Base-by-base conservation (phyloP, 2,797 vertebrate species). In the Geotrypetes seraphini region DNA sequence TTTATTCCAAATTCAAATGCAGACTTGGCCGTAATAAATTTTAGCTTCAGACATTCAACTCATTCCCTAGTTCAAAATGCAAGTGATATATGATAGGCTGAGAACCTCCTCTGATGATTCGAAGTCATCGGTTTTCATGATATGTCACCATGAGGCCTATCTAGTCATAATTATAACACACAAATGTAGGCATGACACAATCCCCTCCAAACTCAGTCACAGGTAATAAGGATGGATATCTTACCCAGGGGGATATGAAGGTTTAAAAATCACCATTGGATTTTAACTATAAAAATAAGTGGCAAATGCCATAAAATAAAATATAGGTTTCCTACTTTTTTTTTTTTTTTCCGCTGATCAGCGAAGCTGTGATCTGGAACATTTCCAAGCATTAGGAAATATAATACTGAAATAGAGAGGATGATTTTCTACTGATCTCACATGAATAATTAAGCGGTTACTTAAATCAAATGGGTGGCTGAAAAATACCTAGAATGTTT, bases 11-110 rank as follows among this genome's bases (percentile, higher is more conserved):
- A 78, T 83, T 77, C 75, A 57, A 79, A 75, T 63, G 72, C 62
- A 59, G 73, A 66, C 69, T 63, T 52, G 69, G 69, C 81, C 65
- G 67, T 69, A 71, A 54, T 56, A 70, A 79, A 82, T 60, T 82
- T 69, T 73, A 66, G 70, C 64, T 54, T 5, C 18, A 69, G 77
- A 73, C 40, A 16, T 71, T 78, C 71, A 41, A 71, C 66, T 79
- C 60, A 28, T 65, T 71, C 60, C 57, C 39, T 44, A 71, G 67
- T 88, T 85, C 79, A 83, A 87, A 88, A 75, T 54, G 16, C 16
- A 59, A 54, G 47, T 53, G 49, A 66, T 63, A 61, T 53, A 73
- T 73, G 74, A 71, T 54, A 77, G 75, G 63, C 69, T 63, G 60
- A 75, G 58, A 53, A 62, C 47, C 60, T 47, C 60, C 69, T 86